Base-by-base conservation (phyloP, 2,113 vertebrate species). In the Python bivittatus region DNA sequence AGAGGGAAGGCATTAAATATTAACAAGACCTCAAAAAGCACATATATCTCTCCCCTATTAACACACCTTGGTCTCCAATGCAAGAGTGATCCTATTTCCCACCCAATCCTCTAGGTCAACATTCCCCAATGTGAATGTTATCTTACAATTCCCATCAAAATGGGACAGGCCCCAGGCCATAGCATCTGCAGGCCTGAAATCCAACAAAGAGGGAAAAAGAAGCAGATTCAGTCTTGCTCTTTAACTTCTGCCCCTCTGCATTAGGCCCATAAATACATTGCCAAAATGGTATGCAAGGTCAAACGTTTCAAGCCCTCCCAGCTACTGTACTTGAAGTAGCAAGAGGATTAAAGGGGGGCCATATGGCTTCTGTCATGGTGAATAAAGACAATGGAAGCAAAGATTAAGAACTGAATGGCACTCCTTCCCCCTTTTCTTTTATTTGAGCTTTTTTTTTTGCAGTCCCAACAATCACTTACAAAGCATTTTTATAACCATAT, bases 311-410 rank as follows among this genome's bases (percentile, higher is more conserved):
- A 97, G 93, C 91, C 90, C 88, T 96, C 92, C 88, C 95, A 96
- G 95, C 94, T 97, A 96, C 92, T 96, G 84, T 93, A 96, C 92
- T 89, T 91, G 95, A 54, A 96, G 93, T 94, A 95, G 93, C 61
- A 96, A 95, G 96, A 96, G 54, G 87, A 96, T 96, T 90, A 96
- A 95, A 96, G 95, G 95, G 86, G 95, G 86, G 95, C 94, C 92
- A 96, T 95, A 96, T 96, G 96, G 91, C 96, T 96, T 95, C 93
- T 94, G 90, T 97, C 94, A 96, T 72, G 93, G 96, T 91, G 95
- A 90, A 96, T 92, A 95, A 94, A 96, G 92, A 87, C 95, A 96
- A 95, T 72, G 72, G 90, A 96, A 60, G 94, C 90, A 94, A 91
- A 54, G 64, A 94, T 94, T 90, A 94, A 96, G 96, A 96, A 95